Conservation (phyloP, 53 echinoderm and acorn worm species). For the Holothuria leucospilota region DNA sequence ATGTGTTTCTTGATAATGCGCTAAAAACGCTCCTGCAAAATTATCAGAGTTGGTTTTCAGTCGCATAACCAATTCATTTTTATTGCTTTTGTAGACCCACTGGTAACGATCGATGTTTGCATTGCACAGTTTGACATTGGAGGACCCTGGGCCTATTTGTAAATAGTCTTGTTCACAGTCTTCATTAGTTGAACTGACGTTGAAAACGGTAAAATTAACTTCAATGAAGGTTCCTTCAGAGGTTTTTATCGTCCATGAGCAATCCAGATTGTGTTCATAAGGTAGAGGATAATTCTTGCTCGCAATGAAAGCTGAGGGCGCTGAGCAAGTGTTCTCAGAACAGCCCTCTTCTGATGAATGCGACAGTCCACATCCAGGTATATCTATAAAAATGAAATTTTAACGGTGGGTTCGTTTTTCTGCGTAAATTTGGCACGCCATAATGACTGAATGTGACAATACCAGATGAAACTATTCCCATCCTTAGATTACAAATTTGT, state of each 20-base stretch:
- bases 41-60: not conserved
- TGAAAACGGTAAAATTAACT: not conserved
- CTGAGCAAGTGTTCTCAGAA: not conserved
- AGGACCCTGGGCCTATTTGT: not conserved
- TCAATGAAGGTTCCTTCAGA: constrained; percentile 8
- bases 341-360: not conserved
- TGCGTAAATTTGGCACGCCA: too few relatives aligned
- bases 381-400: not conserved
- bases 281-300: constrained; percentile 25
- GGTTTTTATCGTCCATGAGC: constrained; percentile 7
- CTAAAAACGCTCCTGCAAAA: not conserved
- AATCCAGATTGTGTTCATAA: not conserved
- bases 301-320: constrained; percentile 13
- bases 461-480: too few relatives aligned
- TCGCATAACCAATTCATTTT: not conserved
- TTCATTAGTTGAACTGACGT: not conserved
- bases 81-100: not conserved
- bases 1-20: constrained; percentile 5
- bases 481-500: too few relatives aligned
- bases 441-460: too few relatives aligned
- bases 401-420: not conserved
- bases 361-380: constrained; percentile 8
- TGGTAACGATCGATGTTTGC: not conserved
- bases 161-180: constrained; percentile 17
- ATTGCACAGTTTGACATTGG: not conserved